Evolutionary conservation across 2,888 invertebrate species (phyloP).

Genomic region (Pollenia griseotomentosa): DNA sequence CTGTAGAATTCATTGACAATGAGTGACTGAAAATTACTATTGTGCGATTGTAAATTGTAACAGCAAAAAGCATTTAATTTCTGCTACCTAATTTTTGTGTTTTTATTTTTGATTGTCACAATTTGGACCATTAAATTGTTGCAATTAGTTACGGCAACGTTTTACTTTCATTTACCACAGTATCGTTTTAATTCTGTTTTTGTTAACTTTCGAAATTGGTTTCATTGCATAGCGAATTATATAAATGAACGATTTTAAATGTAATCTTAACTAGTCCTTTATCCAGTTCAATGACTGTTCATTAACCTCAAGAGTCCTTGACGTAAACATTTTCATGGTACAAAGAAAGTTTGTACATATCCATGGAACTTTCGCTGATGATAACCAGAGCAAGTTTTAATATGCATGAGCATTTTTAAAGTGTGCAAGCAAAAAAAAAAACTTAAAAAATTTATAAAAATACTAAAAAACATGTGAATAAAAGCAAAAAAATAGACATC

Average conservation of each 20-base stretch:
- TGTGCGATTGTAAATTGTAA: slow-evolving; percentile 35
- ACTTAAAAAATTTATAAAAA: too few species aligned
- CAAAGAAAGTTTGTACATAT: not conserved
- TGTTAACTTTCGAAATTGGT: slow-evolving; percentile 55
- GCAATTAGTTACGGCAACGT: slow-evolving; percentile 67
- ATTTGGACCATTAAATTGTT: slow-evolving; percentile 84
- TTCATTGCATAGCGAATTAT: slow-evolving; percentile 50
- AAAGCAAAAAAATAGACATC: too few species aligned
- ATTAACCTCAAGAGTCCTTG: slow-evolving; percentile 60
- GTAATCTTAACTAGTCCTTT: slow-evolving; percentile 61
- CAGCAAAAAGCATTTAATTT: slow-evolving; percentile 25
- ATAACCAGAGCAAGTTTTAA: not conserved
- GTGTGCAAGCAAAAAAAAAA: too few species aligned
- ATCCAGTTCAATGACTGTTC: slow-evolving; percentile 46
- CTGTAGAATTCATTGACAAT: not conserved
- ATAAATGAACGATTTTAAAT: slow-evolving; percentile 63
- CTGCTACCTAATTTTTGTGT: slow-evolving; percentile 26
- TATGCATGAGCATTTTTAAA: too few species aligned
- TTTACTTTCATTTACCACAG: slow-evolving; percentile 51
- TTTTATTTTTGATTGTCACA: slow-evolving; percentile 78
- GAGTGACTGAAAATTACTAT: slow-evolving; percentile 43
- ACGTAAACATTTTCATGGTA: not conserved
- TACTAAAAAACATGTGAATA: too few species aligned
- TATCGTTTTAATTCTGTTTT: slow-evolving; percentile 33
- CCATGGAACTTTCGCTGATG: not conserved